Evolutionary conservation across 2,888 invertebrate species (phyloP), one percentile per base, ranked within the genome.

Genomic region (Frankliniella fusca): DNA sequence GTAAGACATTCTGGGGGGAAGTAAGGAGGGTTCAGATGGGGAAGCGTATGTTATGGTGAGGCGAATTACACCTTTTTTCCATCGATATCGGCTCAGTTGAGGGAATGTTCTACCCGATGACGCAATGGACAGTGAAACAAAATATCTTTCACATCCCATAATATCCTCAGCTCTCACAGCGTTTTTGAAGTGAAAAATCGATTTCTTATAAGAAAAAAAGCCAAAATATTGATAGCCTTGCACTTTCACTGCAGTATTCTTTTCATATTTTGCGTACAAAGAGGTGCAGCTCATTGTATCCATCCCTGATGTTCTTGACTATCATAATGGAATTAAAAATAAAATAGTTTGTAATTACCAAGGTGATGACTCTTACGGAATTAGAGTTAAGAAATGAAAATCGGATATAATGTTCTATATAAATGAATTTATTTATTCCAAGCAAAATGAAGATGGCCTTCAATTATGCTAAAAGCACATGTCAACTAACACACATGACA

Each of bases 401-500:
- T 15, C n/a, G 7, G 7, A 7, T 61, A 18, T 7, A 20, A 20
- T 61, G 70, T 76, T 76, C 70, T 27, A 23, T 23, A 76, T n/a
- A 76, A 76, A 76, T 76, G 70, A 76, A 76, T 27, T 76, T 27
- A 27, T 76, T 76, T 76, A 76, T 76, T 76, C 27, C 70, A 76
- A 76, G 70, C 70, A 76, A 76, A 61, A 61, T 61, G 70, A 76
- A 76, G 12, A 76, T 27, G 23, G 70, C 70, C 11, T 76, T 76
- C 27, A 23, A 27, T 76, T 10, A 76, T 23, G 70, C 70, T 23
- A 76, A 76, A 76, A 76, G 70, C 70, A 76, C 70, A 76, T 76
- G 70, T 10, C 54, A 76, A 76, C 70, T 76, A 76, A 76, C 70
- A 76, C 70, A 76, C 70, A 76, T n/a, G 23, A 76, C 70, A 76